Evolutionary conservation across 2,888 invertebrate genomes (phyloP).

Genomic region (Helobdella robusta): DNA sequence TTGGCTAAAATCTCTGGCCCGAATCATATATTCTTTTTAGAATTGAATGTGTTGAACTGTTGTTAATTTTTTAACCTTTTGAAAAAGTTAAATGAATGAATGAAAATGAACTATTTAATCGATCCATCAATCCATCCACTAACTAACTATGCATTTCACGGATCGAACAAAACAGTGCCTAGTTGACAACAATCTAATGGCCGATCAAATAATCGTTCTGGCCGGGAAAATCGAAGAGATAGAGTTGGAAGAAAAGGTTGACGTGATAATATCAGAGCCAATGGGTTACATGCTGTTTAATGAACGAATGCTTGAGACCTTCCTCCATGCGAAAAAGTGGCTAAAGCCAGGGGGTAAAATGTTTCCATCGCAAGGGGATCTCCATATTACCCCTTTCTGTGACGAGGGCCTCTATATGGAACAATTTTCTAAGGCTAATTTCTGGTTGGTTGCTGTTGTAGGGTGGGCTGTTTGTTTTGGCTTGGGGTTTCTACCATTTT

Average conservation of each 20-base stretch:
- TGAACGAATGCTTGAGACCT: conserved; percentile 96
- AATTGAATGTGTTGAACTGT: too few species aligned
- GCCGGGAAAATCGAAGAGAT: conserved; percentile 98
- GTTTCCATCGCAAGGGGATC: conserved; percentile 91
- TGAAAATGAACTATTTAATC: too few species aligned
- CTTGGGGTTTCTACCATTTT: too few species aligned
- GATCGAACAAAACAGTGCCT: conserved; percentile 60
- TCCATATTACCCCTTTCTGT: conserved; percentile 92
- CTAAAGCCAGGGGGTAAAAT: conserved; percentile 67
- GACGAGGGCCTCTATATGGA: conserved; percentile 96
- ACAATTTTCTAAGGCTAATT: conserved; percentile 94
- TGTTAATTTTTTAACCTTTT: too few species aligned
- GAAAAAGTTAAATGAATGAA: too few species aligned
- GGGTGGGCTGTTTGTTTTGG: too few species aligned
- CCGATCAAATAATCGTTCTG: conserved; percentile 78
- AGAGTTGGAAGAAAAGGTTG: conserved; percentile 77
- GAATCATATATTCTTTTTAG: too few species aligned
- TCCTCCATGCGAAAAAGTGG: conserved; percentile 96
- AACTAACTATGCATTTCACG: too few species aligned
- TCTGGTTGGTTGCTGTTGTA: conserved; percentile 61
- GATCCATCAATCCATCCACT: too few species aligned
- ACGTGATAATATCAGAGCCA: conserved; percentile 94
- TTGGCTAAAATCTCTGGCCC: too few species aligned
- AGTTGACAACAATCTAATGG: conserved; percentile 77
- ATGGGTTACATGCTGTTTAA: conserved; percentile 99